Evolutionary conservation across 2,113 vertebrate species (phyloP).

Genomic region (Tauraco erythrolophus): DNA sequence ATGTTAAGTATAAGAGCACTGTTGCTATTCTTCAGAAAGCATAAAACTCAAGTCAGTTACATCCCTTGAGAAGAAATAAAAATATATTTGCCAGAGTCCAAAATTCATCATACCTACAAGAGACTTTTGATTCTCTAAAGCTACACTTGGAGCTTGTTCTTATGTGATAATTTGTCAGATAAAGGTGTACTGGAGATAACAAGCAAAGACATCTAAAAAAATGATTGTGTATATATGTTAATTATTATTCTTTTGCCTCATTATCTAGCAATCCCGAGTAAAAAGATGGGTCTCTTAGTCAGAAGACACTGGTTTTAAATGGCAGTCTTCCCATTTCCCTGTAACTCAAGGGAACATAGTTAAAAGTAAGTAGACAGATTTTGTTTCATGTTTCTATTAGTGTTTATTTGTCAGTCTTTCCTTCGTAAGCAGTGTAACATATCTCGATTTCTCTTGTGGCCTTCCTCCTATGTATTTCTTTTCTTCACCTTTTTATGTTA

Average conservation of each 20-base stretch:
- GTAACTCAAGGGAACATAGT: not conserved
- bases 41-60: not conserved
- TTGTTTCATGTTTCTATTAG: not conserved
- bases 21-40: not conserved
- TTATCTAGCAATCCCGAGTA: not conserved
- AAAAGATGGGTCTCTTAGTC: not conserved
- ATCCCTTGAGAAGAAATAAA: not conserved
- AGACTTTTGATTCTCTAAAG: not conserved
- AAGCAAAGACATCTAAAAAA: not conserved
- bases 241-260: not conserved
- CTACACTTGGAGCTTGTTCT: not conserved
- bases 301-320: not conserved
- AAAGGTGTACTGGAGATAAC: not conserved
- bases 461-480: not conserved
- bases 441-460: not conserved
- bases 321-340: not conserved
- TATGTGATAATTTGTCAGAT: not conserved
- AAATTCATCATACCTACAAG: not conserved
- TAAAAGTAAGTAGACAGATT: not conserved
- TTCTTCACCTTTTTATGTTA: slow-evolving; percentile 1
- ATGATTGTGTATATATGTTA: not conserved
- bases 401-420: not conserved
- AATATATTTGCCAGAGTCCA: not conserved
- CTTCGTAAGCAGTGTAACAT: not conserved
- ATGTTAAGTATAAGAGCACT: not conserved